Percentiles rank a stretch among this genome's conserved stretches.
phyloP scores from a whole-genome alignment of 2,113 vertebrate genomes.

The Chrysochloris asiatica region DNA sequence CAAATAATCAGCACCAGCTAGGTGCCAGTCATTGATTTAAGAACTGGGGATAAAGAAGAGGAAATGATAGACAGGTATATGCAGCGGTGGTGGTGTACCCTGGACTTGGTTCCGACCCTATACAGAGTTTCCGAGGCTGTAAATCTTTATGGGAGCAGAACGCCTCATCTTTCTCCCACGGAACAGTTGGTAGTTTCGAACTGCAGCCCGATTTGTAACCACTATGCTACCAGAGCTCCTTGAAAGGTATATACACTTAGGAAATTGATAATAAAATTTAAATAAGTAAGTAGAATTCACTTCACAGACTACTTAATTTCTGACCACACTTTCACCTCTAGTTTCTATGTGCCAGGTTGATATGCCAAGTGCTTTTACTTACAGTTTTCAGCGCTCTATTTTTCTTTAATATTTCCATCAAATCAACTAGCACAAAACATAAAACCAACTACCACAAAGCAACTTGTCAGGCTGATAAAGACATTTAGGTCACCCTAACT shows the following conservation, averaged over 20 bases:
- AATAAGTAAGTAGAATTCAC: conserved; percentile 11
- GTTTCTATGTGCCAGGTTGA: background rate
- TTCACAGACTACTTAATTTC: background rate
- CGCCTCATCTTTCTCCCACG: too few relatives aligned
- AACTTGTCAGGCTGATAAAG: conserved; percentile 12
- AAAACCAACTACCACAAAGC: conserved; percentile 22
- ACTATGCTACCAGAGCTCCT: too few relatives aligned
- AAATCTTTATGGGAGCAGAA: too few relatives aligned
- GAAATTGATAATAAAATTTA: conserved; percentile 1
- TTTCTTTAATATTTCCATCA: conserved; percentile 22
- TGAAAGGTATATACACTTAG: background rate
- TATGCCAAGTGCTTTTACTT: conserved; percentile 21
- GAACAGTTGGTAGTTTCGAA: too few relatives aligned
- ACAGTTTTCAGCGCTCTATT: background rate
- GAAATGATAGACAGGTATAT: background rate
- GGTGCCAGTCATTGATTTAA: background rate
- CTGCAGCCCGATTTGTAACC: too few relatives aligned
- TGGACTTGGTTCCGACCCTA: too few relatives aligned
- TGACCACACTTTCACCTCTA: conserved; percentile 3
- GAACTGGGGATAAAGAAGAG: background rate
- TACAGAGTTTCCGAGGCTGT: too few relatives aligned
- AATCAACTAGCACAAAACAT: conserved; percentile 25
- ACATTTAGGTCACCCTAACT: background rate
- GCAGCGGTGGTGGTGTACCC: too few relatives aligned
- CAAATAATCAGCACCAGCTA: too few relatives aligned